phyloP scores from a whole-genome alignment of 2,797 vertebrate species.

The Vespertilio murinus region DNA sequence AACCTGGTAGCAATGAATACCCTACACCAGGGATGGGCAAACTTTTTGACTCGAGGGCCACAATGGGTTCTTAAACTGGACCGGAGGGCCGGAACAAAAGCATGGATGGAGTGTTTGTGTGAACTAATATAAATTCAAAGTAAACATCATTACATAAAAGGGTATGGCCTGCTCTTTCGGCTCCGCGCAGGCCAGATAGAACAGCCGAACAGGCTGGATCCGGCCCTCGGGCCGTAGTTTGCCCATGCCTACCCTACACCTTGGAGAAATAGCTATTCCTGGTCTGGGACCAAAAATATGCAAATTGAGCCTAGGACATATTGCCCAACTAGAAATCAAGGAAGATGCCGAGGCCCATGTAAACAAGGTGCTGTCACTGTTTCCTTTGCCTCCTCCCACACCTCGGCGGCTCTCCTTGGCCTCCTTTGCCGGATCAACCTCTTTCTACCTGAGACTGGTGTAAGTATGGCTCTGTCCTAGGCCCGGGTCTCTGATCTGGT shows the following conservation, averaged over 20 bases:
- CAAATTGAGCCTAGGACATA: background rate
- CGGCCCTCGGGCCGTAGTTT: too few species aligned
- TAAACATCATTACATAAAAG: too few species aligned
- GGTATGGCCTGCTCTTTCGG: too few species aligned
- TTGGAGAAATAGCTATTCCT: background rate
- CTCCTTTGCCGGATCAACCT: background rate
- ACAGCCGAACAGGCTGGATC: too few species aligned
- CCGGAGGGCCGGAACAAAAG: too few species aligned
- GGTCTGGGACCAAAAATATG: background rate
- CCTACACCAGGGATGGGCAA: too few species aligned
- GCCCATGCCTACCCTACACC: background rate
- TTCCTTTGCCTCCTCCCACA: background rate
- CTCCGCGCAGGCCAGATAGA: too few species aligned
- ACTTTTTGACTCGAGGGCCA: too few species aligned
- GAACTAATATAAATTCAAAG: too few species aligned
- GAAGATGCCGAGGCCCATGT: background rate
- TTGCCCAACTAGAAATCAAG: background rate
- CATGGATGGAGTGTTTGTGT: too few species aligned
- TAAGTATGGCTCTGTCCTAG: background rate
- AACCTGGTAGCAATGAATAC: background rate
- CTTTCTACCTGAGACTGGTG: background rate
- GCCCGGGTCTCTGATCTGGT: background rate
- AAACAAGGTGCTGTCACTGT: background rate
- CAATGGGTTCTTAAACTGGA: too few species aligned
- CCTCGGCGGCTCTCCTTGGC: background rate